Evolutionary conservation across 2,113 vertebrate species (phyloP).

Genomic region (Forbesichthys papilliferus): DNA sequence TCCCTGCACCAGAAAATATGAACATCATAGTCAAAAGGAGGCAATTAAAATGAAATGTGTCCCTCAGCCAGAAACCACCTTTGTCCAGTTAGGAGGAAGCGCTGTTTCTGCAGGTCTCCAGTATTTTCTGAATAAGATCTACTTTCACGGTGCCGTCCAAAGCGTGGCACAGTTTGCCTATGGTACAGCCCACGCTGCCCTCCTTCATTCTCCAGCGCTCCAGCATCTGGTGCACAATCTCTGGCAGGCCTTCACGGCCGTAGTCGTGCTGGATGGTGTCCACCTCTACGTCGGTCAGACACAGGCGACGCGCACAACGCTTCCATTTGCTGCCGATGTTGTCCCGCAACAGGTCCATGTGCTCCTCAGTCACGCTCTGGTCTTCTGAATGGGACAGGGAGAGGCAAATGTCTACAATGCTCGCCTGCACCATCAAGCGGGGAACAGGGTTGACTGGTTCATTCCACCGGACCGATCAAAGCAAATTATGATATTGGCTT

Average conservation of each 20-base stretch:
- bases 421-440: too few species aligned
- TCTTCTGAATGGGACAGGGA: constrained; percentile 56
- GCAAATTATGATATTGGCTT: constrained; percentile 6
- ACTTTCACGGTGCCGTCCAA: constrained; percentile 72
- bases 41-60: background rate
- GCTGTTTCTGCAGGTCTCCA: constrained; percentile 43
- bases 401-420: background rate
- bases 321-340: constrained; percentile 89
- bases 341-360: constrained; percentile 84
- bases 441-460: background rate
- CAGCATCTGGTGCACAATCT: constrained; percentile 93
- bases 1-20: too few species aligned
- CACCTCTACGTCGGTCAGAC: constrained; percentile 81
- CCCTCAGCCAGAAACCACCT: background rate
- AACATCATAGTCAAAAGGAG: too few species aligned
- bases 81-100: background rate
- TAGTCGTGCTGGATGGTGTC: constrained; percentile 91
- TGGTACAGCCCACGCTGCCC: constrained; percentile 82
- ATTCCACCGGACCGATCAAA: background rate
- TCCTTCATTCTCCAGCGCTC: constrained; percentile 88
- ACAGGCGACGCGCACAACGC: constrained; percentile 82
- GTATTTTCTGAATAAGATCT: constrained; percentile 75
- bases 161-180: constrained; percentile 85
- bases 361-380: constrained; percentile 64
- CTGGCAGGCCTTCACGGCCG: constrained; percentile 85